phyloP scores from a whole-genome alignment of 2,797 vertebrate genomes.

The Typhlichthys eigenmanni region DNA sequence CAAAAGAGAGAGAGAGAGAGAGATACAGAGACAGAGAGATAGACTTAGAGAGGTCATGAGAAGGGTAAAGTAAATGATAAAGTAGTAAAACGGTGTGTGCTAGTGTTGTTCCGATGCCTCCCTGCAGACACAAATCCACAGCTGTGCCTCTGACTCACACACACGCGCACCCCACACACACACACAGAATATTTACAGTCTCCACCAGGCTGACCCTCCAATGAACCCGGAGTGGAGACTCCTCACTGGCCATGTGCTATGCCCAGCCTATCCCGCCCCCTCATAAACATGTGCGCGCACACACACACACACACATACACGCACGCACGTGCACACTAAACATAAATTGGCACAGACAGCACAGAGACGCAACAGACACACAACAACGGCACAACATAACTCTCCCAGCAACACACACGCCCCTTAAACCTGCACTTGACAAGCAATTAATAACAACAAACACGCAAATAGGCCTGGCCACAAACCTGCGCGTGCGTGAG shows the following conservation, averaged over 20 bases:
- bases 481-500: conserved; percentile 23
- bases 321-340: conserved; percentile 48
- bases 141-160: conserved; percentile 69
- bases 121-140: conserved; percentile 79
- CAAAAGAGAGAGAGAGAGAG: conserved; percentile 1
- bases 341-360: conserved; percentile 52
- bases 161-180: conserved; percentile 40
- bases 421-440: conserved; percentile 68
- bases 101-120: conserved; percentile 76
- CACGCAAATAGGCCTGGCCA: conserved; percentile 56
- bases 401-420: conserved; percentile 65
- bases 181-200: conserved; percentile 81
- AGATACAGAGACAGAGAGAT: not conserved
- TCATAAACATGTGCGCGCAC: conserved; percentile 64
- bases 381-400: conserved; percentile 65
- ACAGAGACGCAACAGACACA: conserved; percentile 30
- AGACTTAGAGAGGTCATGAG: conserved; percentile 62
- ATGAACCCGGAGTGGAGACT: conserved; percentile 79
- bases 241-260: conserved; percentile 76
- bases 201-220: conserved; percentile 76
- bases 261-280: conserved; percentile 70
- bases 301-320: conserved; percentile 29
- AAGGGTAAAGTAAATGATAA: conserved; percentile 77
- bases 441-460: conserved; percentile 65
- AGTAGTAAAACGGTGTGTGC: conserved; percentile 77